Percentiles rank a stretch among this genome's conserved stretches.
These are phyloP conservation scores for Pavo muticus DNA, from an alignment of 2,113 vertebrate genomes.

Conservation along the genomic window DNA sequence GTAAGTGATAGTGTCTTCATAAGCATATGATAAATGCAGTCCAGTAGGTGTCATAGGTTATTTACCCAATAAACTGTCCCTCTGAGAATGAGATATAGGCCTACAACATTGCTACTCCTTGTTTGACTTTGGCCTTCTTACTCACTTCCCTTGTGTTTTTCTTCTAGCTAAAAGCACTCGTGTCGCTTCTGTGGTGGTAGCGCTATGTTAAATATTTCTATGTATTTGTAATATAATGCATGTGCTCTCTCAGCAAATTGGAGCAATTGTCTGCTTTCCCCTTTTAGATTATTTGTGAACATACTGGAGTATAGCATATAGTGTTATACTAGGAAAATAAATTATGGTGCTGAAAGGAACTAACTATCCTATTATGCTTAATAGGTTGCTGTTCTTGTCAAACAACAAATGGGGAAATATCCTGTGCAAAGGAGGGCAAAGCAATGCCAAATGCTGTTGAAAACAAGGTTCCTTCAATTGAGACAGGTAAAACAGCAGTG, in stretches of 20 bases:
- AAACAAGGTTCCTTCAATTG: conserved; percentile 64
- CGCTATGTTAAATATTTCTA: neutral
- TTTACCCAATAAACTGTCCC: neutral
- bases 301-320: neutral
- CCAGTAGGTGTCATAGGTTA: neutral
- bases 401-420: conserved; percentile 72
- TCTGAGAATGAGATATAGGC: neutral
- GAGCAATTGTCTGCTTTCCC: neutral
- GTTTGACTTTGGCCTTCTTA: neutral
- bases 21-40: neutral
- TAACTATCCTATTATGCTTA: neutral
- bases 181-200: neutral
- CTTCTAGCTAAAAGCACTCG: neutral
- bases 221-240: neutral
- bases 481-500: conserved; percentile 78
- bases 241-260: neutral
- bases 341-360: neutral
- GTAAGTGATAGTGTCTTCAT: neutral
- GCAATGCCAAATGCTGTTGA: conserved; percentile 52
- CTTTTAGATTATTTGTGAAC: neutral
- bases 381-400: conserved; percentile 87
- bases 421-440: conserved; percentile 73
- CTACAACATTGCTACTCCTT: neutral
- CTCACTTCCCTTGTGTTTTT: neutral
- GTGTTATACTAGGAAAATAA: neutral